Conservation (phyloP, 2,113 vertebrate species). For the Dunckerocampus dactyliophorus region DNA sequence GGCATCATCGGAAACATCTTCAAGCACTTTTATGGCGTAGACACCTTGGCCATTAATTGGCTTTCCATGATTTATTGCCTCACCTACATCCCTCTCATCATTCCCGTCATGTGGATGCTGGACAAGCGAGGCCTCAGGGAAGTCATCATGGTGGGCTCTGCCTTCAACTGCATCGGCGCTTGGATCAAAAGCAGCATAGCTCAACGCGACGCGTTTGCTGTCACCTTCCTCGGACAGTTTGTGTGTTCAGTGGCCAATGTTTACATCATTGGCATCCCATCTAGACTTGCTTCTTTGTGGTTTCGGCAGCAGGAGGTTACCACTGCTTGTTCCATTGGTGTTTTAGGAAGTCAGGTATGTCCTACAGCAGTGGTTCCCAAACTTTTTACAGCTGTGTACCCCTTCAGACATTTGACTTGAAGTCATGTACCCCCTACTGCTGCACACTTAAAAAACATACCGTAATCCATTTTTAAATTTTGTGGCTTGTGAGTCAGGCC, state of each 20-base stretch:
- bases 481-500: too few relatives aligned
- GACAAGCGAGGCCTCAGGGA: constrained; percentile 74
- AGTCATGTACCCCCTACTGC: too few relatives aligned
- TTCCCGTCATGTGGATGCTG: constrained; percentile 75
- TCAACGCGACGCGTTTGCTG: constrained; percentile 70
- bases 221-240: constrained; percentile 80
- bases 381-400: too few relatives aligned
- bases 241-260: constrained; percentile 79
- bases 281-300: constrained; percentile 81
- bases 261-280: constrained; percentile 84
- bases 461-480: too few relatives aligned
- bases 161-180: constrained; percentile 82
- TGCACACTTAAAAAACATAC: too few relatives aligned
- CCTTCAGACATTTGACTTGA: too few relatives aligned
- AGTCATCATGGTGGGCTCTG: constrained; percentile 75
- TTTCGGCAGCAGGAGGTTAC: constrained; percentile 81
- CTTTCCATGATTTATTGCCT: constrained; percentile 87
- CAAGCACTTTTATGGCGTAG: constrained; percentile 78
- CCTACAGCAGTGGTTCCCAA: too few relatives aligned
- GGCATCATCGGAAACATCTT: constrained; percentile 80
- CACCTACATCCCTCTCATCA: constrained; percentile 81
- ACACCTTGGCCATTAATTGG: constrained; percentile 78
- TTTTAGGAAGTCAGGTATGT: constrained; percentile 88
- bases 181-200: constrained; percentile 84
- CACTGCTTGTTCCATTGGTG: constrained; percentile 80